phyloP scores from a whole-genome alignment of 2,113 vertebrate species.

The Oncorhynchus keta region DNA sequence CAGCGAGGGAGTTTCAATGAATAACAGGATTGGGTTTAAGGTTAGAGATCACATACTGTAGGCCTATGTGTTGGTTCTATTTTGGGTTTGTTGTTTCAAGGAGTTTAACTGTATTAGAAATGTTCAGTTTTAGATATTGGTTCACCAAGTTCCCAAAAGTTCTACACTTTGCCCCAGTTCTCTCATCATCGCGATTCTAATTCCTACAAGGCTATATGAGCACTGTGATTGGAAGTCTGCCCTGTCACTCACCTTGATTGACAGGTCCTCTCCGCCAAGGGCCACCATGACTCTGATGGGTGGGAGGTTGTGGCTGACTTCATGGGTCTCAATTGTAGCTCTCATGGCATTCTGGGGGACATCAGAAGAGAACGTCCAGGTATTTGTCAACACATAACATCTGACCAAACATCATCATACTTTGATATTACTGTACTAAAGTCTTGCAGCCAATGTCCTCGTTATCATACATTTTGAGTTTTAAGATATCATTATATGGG shows the following conservation, averaged over 20 bases:
- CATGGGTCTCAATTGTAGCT: conserved; percentile 84
- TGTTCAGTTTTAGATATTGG: no score
- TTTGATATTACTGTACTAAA: no score
- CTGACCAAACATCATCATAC: no score
- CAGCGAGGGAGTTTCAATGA: background rate
- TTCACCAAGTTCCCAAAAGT: background rate
- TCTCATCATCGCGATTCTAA: background rate
- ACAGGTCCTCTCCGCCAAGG: conserved; percentile 84
- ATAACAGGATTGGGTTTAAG: background rate
- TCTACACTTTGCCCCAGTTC: background rate
- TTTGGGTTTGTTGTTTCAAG: background rate
- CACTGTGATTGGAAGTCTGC: background rate
- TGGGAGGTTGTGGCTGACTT: conserved; percentile 75
- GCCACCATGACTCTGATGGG: conserved; percentile 82
- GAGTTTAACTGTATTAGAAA: no score
- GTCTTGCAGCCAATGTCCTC: no score
- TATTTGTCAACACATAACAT: background rate
- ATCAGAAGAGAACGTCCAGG: background rate
- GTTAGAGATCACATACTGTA: background rate
- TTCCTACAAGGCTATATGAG: background rate
- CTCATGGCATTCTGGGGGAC: conserved; percentile 84
- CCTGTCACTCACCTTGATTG: conserved; percentile 76
- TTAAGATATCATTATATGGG: background rate
- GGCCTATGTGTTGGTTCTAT: background rate
- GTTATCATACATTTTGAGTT: no score